Conservation (phyloP, 2,888 invertebrate genomes). For the Spilosoma lubricipeda region DNA sequence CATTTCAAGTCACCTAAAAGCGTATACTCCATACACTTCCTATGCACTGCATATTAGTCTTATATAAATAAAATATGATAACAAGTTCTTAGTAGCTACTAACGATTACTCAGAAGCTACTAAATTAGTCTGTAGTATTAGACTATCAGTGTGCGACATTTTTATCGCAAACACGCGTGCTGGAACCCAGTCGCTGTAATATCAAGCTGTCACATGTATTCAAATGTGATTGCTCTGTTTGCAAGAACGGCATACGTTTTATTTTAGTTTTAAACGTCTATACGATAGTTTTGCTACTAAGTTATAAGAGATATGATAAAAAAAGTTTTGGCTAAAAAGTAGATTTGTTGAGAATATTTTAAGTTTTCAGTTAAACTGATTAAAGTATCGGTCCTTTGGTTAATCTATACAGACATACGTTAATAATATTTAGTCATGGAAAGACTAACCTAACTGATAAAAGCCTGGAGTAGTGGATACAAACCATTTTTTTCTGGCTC, state of each 20-base stretch:
- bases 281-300: background rate
- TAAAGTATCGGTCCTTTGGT: too few relatives aligned
- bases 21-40: background rate
- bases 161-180: constrained; percentile 11
- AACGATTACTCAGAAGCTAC: background rate
- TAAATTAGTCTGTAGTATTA: constrained; percentile 12
- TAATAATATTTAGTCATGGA: too few relatives aligned
- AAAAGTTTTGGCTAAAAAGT: too few relatives aligned
- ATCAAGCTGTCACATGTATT: constrained; percentile 23
- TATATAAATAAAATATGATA: background rate
- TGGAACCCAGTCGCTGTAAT: constrained; percentile 22
- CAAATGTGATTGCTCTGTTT: constrained; percentile 32
- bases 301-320: too few relatives aligned
- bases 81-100: background rate
- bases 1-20: background rate
- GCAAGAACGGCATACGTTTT: constrained; percentile 25
- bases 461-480: too few relatives aligned
- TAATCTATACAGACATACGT: too few relatives aligned
- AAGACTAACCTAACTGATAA: too few relatives aligned
- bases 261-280: constrained; percentile 28
- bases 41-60: background rate
- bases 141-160: constrained; percentile 2
- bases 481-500: too few relatives aligned
- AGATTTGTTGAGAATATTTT: too few relatives aligned
- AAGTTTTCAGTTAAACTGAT: too few relatives aligned